These are phyloP conservation scores for Acanthopagrus latus DNA, from an alignment of 2,797 vertebrate species.

Conservation along the genomic window DNA sequence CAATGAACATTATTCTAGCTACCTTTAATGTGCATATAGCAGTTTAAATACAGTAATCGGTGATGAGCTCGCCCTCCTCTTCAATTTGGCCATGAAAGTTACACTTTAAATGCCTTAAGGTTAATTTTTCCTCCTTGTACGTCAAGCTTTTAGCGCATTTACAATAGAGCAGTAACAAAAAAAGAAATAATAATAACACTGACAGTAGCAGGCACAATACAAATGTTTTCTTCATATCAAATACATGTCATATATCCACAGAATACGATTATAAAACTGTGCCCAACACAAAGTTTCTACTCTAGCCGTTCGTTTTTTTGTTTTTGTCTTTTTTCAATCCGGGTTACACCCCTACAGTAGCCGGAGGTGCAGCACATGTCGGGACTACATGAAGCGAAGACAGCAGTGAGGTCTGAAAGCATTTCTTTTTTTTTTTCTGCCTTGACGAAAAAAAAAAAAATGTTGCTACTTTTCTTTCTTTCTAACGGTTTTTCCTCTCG, in stretches of 20 bases:
- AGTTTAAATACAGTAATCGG: conserved; percentile 43
- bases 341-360: conserved; percentile 21
- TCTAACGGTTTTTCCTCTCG: conserved; percentile 13
- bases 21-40: conserved; percentile 43
- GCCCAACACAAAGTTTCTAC: conserved; percentile 77
- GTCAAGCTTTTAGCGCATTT: conserved; percentile 72
- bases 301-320: conserved; percentile 53
- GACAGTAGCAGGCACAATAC: conserved; percentile 86
- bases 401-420: conserved; percentile 64
- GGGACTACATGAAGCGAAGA: conserved; percentile 67
- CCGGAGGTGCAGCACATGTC: conserved; percentile 51
- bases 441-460: conserved; percentile 47
- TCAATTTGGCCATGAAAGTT: conserved; percentile 51
- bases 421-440: conserved; percentile 45
- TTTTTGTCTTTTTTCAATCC: conserved; percentile 23
- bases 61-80: not conserved
- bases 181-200: conserved; percentile 66
- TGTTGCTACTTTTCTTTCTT: conserved; percentile 59
- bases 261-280: conserved; percentile 84
- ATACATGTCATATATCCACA: conserved; percentile 86
- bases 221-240: conserved; percentile 85
- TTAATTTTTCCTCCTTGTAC: conserved; percentile 44
- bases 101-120: conserved; percentile 49
- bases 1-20: conserved; percentile 19
- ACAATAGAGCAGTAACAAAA: conserved; percentile 74